phyloP scores from a whole-genome alignment of 2,888 invertebrate species.

The Aelia acuminata region DNA sequence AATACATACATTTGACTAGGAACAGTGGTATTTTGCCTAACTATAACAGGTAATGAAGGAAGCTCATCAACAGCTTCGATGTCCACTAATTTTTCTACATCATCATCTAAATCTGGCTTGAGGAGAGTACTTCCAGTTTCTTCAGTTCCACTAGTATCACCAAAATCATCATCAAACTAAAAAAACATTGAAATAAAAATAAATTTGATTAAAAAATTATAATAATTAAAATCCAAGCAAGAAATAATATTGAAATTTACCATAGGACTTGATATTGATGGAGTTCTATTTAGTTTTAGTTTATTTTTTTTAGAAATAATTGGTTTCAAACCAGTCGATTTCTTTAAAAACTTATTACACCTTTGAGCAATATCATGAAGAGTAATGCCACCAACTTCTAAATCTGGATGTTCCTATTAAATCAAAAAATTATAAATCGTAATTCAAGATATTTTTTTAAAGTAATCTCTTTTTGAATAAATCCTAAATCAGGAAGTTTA shows the following conservation, averaged over 20 bases:
- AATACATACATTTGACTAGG: slow-evolving; percentile 43
- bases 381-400: slow-evolving; percentile 83
- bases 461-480: too few species aligned
- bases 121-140: slow-evolving; percentile 58
- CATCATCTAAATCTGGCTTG: slow-evolving; percentile 65
- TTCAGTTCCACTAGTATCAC: slow-evolving; percentile 61
- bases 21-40: slow-evolving; percentile 40
- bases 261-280: slow-evolving; percentile 62
- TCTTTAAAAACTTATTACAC: slow-evolving; percentile 64
- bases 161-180: slow-evolving; percentile 64
- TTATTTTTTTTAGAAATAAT: slow-evolving; percentile 52
- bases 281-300: slow-evolving; percentile 56
- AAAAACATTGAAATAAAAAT: neutral
- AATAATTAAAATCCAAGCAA: neutral
- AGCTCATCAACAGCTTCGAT: slow-evolving; percentile 66
- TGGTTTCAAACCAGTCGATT: slow-evolving; percentile 53
- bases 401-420: slow-evolving; percentile 79
- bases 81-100: slow-evolving; percentile 65
- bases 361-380: slow-evolving; percentile 75
- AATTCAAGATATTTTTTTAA: too few species aligned
- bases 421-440: neutral
- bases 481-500: too few species aligned
- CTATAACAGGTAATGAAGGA: slow-evolving; percentile 55
- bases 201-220: neutral
- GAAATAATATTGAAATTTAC: slow-evolving; percentile 44